phyloP scores from a whole-genome alignment of 2,113 vertebrate genomes.

The Microcebus lehilahytsara region DNA sequence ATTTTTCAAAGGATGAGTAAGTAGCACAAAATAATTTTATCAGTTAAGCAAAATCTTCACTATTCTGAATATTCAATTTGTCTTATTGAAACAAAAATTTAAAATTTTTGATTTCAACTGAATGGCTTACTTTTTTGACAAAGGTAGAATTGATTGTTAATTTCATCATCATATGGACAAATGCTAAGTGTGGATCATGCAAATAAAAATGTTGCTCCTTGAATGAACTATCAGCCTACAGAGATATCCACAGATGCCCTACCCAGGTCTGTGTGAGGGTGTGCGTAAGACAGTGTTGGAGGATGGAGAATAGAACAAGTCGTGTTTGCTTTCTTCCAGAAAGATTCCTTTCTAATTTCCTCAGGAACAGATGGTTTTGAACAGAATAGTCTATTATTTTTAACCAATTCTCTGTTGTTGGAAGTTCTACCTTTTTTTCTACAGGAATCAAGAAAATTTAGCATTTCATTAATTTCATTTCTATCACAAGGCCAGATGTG shows the following conservation, averaged over 20 bases:
- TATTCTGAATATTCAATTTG: not conserved
- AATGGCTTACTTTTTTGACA: not conserved
- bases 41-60: not conserved
- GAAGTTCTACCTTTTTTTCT: not conserved
- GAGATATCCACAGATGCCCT: not conserved
- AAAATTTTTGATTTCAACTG: not conserved
- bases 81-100: not conserved
- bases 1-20: not conserved
- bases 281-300: no score
- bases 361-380: not conserved
- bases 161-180: not conserved
- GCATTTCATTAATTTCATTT: not conserved
- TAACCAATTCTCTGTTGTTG: not conserved
- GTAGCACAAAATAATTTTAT: not conserved
- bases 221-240: not conserved
- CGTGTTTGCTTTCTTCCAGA: not conserved
- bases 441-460: not conserved
- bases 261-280: not conserved
- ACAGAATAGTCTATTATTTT: not conserved
- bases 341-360: not conserved
- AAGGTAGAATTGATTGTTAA: not conserved
- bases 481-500: not conserved
- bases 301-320: not conserved
- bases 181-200: not conserved
- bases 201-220: not conserved